Evolutionary conservation across 2,113 vertebrate species (phyloP).

Genomic region (Cathartes aura): DNA sequence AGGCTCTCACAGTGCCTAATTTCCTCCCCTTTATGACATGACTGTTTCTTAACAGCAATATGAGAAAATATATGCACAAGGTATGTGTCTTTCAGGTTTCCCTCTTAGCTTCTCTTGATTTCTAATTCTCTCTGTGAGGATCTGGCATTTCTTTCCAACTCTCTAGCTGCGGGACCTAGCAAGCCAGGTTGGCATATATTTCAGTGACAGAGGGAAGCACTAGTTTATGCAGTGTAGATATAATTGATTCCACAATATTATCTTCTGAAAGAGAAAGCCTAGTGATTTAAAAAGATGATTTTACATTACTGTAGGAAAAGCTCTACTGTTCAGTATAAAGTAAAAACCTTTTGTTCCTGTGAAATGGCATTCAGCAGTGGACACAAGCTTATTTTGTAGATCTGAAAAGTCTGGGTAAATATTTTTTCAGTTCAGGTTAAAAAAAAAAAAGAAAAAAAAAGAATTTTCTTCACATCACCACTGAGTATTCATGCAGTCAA

Average conservation of each 20-base stretch:
- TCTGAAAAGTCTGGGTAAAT: neutral
- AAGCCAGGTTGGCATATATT: neutral
- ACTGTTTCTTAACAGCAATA: neutral
- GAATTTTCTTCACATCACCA: rapidly evolving
- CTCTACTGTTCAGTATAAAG: neutral
- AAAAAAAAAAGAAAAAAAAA: neutral
- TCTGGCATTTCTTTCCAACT: neutral
- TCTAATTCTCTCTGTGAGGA: neutral
- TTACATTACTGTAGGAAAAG: neutral
- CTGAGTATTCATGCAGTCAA: neutral
- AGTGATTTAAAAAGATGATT: neutral
- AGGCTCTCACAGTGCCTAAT: neutral
- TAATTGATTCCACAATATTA: neutral
- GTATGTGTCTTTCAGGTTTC: neutral
- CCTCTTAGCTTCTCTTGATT: neutral
- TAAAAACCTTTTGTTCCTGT: neutral
- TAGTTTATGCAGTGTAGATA: neutral
- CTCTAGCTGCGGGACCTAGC: neutral
- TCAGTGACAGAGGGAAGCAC: neutral
- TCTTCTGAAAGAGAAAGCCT: neutral
- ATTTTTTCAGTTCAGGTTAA: neutral
- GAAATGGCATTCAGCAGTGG: neutral
- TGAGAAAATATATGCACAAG: neutral
- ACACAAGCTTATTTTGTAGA: neutral
- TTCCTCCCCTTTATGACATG: neutral